These are phyloP conservation scores for Myotis myotis DNA, from an alignment of 2,797 vertebrate genomes.

Conservation along the genomic window DNA sequence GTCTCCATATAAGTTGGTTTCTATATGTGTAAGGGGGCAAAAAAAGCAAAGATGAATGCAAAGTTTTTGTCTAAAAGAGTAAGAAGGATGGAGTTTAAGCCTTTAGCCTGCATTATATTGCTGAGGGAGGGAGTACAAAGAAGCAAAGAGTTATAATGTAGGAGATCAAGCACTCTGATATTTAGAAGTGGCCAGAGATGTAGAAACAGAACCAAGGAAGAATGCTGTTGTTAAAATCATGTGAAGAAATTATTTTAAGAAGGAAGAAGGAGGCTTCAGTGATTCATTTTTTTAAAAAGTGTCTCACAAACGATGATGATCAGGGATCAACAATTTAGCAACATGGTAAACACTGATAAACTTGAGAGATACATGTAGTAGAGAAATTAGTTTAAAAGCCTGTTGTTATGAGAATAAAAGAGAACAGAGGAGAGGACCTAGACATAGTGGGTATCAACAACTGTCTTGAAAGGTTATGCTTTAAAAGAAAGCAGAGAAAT, in stretches of 20 bases:
- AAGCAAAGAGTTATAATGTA: not conserved
- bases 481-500: not conserved
- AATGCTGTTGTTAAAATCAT: not conserved
- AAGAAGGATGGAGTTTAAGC: not conserved
- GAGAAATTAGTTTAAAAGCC: not conserved
- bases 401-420: not conserved
- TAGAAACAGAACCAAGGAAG: not conserved
- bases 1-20: not conserved
- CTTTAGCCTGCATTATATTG: not conserved
- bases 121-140: not conserved
- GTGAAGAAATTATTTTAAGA: not conserved
- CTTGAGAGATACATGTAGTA: not conserved
- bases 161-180: not conserved
- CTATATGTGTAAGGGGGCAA: not conserved
- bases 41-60: not conserved
- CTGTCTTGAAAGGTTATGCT: not conserved
- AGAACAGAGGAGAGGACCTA: not conserved
- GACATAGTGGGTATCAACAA: not conserved
- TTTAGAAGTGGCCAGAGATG: not conserved
- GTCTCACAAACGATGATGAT: not conserved
- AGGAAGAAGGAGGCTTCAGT: not conserved
- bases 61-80: not conserved
- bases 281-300: not conserved
- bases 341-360: not conserved
- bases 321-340: not conserved